Evolutionary conservation across 2,888 invertebrate genomes (phyloP).

Genomic region (Tenthredo distinguenda): DNA sequence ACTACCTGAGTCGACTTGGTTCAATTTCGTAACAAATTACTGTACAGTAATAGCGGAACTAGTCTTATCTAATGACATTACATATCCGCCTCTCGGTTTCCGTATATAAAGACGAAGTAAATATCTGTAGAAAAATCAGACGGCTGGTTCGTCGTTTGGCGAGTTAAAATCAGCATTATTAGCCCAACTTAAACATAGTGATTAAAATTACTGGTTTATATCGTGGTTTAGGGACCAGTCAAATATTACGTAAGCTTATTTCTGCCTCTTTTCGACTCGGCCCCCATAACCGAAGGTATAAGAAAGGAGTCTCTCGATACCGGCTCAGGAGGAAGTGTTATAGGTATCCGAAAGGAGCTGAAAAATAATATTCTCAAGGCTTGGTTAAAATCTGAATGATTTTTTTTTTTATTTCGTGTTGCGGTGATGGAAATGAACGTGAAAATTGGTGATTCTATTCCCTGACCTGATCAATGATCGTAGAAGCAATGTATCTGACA

Average conservation of each 20-base stretch:
- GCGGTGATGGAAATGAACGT: background rate
- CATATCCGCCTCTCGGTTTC: background rate
- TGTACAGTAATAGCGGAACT: background rate
- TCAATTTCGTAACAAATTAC: background rate
- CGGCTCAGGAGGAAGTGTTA: background rate
- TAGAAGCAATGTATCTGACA: background rate
- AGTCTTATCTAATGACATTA: constrained; percentile 16
- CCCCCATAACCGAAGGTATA: background rate
- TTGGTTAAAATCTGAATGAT: background rate
- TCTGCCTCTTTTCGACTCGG: background rate
- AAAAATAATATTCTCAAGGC: background rate
- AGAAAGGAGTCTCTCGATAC: background rate
- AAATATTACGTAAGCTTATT: background rate
- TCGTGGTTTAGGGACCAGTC: background rate
- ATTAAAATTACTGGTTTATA: background rate
- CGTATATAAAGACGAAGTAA: background rate
- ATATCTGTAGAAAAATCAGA: background rate
- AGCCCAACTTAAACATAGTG: background rate
- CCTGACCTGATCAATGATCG: background rate
- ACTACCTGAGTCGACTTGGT: background rate
- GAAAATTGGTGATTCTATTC: background rate
- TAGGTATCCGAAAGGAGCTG: background rate
- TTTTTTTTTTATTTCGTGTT: background rate
- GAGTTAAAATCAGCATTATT: background rate
- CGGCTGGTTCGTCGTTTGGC: background rate